These are phyloP conservation scores for Potamarius usumacintae DNA, from an alignment of 2,113 vertebrate genomes.

Conservation along the genomic window DNA sequence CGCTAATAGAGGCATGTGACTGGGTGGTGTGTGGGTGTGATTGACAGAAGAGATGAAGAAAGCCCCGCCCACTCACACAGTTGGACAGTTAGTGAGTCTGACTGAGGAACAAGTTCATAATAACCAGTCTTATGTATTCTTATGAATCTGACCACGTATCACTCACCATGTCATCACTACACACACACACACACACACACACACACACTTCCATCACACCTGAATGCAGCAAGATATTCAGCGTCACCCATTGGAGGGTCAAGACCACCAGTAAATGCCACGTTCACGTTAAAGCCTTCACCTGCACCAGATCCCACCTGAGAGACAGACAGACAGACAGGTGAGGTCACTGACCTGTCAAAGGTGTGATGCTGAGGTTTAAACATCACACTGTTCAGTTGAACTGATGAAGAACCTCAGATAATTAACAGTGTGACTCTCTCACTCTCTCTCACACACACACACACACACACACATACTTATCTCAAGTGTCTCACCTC, in stretches of 20 bases:
- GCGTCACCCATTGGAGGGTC: constrained; percentile 94
- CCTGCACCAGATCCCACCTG: constrained; percentile 88
- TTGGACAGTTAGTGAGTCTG: neutral
- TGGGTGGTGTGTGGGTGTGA: neutral
- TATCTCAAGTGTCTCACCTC: constrained; percentile 35
- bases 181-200: constrained; percentile 7
- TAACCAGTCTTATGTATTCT: neutral
- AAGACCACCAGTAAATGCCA: constrained; percentile 91
- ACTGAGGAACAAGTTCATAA: neutral
- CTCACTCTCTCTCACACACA: neutral
- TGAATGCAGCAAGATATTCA: constrained; percentile 93
- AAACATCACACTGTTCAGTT: neutral
- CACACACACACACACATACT: neutral
- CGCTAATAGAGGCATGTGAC: neutral
- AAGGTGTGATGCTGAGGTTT: neutral
- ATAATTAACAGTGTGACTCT: neutral
- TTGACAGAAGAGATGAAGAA: neutral
- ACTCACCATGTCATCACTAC: neutral
- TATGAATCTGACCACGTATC: neutral
- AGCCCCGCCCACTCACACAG: neutral
- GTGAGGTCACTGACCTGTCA: neutral
- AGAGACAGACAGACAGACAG: constrained; percentile 5
- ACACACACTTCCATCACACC: constrained; percentile 67
- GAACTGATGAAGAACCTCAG: neutral
- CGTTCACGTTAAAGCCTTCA: constrained; percentile 89